Base-by-base conservation (phyloP, 2,888 invertebrate species). In the Dryomyza anilis region DNA sequence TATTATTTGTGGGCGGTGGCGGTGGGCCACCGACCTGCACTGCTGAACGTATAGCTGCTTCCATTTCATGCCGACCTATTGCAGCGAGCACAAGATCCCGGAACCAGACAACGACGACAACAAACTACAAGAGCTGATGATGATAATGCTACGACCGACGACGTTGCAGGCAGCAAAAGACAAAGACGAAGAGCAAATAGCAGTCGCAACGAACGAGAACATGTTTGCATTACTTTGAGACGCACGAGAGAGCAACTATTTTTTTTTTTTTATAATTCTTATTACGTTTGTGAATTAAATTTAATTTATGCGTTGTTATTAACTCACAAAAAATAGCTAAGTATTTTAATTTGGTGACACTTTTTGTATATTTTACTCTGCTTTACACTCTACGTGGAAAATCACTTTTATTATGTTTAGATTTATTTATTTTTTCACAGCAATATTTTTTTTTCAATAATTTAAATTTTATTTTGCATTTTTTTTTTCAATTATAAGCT, bases 21-120 rank as follows among this genome's bases (percentile, higher is more conserved):
- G 81, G 81, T 76, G 81, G 81, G 74, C 81, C 80, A 81, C 83
- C 83, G 80, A 83, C 83, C 83, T 83, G 83, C 79, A 83, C 83
- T 83, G 83, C 80, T 78, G 83, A 82, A 78, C 83, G 83, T 77
- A 83, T 82, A 78, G 83, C 83, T 82, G 83, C 83, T 83, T 83
- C 83, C 83, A 83, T 83, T 81, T 83, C 83, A 83, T 83, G 83
- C 83, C 83, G 83, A 82, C 82, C 79, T 81, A 58, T 43, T 65
- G 53, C 21, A 61, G 61, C 33, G 61, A 61, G 52, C 21, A 53
- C 61, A 43, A 53, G 43, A 61, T 43, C 39, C 45, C 29, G 30
- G 61, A 52, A 61, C 39, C 48, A 53, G 43, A 53, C 29, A 39
- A 53, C 19, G 65, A 60, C 63, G 64, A 39, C 63, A 64, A 61